Conservation (phyloP, 2,113 vertebrate genomes). For the Silurus glanis region DNA sequence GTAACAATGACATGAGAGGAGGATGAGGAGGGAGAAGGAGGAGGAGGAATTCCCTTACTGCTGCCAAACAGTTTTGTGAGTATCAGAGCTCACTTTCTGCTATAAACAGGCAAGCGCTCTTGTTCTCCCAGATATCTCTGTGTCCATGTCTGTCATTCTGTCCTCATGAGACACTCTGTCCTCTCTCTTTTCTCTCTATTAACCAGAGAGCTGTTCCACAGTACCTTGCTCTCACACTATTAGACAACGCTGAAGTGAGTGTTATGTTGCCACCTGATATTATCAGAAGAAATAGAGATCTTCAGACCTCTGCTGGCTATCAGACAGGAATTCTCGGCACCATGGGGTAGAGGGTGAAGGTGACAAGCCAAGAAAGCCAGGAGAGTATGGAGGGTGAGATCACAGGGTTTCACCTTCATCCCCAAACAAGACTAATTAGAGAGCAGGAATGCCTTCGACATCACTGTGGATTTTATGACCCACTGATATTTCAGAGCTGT, state of each 20-base stretch:
- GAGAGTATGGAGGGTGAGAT: slow-evolving; percentile 56
- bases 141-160: slow-evolving; percentile 21
- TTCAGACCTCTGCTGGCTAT: background rate
- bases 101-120: slow-evolving; percentile 9
- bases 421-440: slow-evolving; percentile 60
- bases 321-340: slow-evolving; percentile 20
- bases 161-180: background rate
- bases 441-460: slow-evolving; percentile 31
- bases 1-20: slow-evolving; percentile 40
- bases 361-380: slow-evolving; percentile 44
- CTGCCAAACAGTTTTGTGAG: slow-evolving; percentile 31
- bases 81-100: slow-evolving; percentile 41
- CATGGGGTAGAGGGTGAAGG: background rate
- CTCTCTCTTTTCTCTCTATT: slow-evolving; percentile 5
- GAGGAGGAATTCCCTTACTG: slow-evolving; percentile 28
- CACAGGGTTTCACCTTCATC: slow-evolving; percentile 57
- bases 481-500: slow-evolving; percentile 48
- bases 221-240: background rate
- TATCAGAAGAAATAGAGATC: background rate
- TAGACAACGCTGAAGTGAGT: background rate
- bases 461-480: slow-evolving; percentile 25
- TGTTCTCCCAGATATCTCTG: background rate
- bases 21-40: slow-evolving; percentile 11
- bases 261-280: background rate
- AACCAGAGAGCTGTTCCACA: background rate